Base-by-base conservation (phyloP, 1,140 invertebrate genomes). In the Aphelenchoides fujianensis region DNA sequence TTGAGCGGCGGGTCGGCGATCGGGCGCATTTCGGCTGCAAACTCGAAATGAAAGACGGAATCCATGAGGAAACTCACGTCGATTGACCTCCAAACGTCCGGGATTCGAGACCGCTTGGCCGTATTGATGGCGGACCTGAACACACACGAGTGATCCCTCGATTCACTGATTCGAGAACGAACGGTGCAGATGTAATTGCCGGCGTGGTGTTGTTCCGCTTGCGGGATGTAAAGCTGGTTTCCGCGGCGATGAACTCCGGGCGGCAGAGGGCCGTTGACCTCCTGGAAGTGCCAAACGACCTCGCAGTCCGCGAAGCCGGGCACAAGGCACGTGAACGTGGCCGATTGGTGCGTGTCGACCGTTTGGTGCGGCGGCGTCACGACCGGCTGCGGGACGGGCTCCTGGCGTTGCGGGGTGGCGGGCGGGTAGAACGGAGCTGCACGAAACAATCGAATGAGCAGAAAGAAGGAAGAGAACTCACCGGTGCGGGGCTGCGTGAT, bases 111-210 rank as follows among this genome's bases (percentile, higher is more conserved):
- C 71, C 35, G 74, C 80, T 9, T 64, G 71, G 12, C 82, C 82
- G 36, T 71, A 76, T 55, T 79, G 77, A 59, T 82, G 80, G n/a
- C 57, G 54, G 16, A 70, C 55, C 23, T 48, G 12, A 16, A 23
- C 23, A 48, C 12, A 16, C 23, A 16, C 12, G 41, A 48, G 12
- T 48, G 12, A 48, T 48, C 23, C 12, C 12, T 48, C 23, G 12
- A 48, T 23, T 48, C 23, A 48, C 23, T 12, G 23, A 48, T 53
- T 9, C 23, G 23, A 2, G 37, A 34, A 68, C 19, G 23, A 2
- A 80, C 75, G 19, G 76, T 80, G 53, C 82, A 83, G 41, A 83
- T 83, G 61, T 83, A 83, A 57, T 83, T 74, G 1, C 82, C 82
- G 28, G 72, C 82, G 55, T 83, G 79, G 12, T 74, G 71, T 12